Base-by-base conservation (phyloP, 2,797 vertebrate species). In the Tamandua tetradactyla region DNA sequence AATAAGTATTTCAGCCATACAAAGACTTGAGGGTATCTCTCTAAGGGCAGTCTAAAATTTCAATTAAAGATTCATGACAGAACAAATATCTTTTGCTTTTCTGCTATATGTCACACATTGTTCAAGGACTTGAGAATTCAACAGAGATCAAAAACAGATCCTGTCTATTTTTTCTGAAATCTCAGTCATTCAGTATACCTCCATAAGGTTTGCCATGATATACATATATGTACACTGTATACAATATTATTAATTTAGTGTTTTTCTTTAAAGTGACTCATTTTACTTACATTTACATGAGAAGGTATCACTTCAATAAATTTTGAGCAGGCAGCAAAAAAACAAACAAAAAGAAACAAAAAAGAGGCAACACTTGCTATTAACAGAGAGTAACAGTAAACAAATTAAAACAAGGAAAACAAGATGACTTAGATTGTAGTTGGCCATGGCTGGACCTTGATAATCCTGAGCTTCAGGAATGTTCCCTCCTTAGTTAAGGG, bases 41-140 rank as follows among this genome's bases (percentile, higher is more conserved):
- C 82, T 44, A 64, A 89, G 66, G 62, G 44, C 13, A 83, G n/a
- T 83, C 69, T 85, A 80, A 94, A 85, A 72, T 78, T 74, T 27
- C 11, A 72, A 4, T 68, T 32, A 83, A 94, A 89, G 23, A 88
- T 74, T 66, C 35, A 66, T 44, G 18, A 68, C 17, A 13, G 3
- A 49, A 61, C 40, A 80, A 68, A 61, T 80, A 80, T 14, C 37
- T 64, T 64, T 79, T 66, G 17, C 37, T 40, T 32, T 59, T 74
- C 13, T 80, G 40, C 27, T 62, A 30, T n/a, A 49, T 66, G 61
- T 3, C 23, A 64, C 47, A 47, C 17, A 32, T 74, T 80, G 47
- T 68, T 84, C 57, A 94, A 89, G 82, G 40, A 80, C 20, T 55
- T 52, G 59, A 85, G 66, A 74, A 68, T 62, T 4, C 35, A 92